Evolutionary conservation across 2,113 vertebrate species (phyloP).

Genomic region (Hipposideros armiger): DNA sequence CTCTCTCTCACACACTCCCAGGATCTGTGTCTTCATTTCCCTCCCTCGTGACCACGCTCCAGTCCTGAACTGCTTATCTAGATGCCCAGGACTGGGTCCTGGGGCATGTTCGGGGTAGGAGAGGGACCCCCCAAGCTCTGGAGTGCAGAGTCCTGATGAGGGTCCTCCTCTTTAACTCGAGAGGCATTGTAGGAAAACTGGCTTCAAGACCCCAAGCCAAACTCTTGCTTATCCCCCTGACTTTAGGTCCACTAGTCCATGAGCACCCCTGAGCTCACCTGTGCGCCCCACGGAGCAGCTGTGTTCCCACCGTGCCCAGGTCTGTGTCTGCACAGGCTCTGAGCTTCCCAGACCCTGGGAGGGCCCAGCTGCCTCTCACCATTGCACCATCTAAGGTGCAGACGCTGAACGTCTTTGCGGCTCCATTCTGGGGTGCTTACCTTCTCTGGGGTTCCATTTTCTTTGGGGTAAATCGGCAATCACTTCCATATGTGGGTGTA

Average conservation of each 20-base stretch:
- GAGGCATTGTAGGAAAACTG: background rate
- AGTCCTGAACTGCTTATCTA: background rate
- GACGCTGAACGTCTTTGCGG: background rate
- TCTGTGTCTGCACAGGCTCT: background rate
- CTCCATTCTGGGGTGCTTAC: too few relatives aligned
- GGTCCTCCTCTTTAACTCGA: background rate
- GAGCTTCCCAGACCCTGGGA: background rate
- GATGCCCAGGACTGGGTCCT: background rate
- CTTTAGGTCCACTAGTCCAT: background rate
- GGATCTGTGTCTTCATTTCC: background rate
- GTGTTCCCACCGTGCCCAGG: background rate
- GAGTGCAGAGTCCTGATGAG: background rate
- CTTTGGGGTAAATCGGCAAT: background rate
- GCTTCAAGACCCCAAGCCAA: too few relatives aligned
- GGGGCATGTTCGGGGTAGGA: background rate
- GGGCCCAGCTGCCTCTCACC: background rate
- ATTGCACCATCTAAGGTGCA: rapidly evolving
- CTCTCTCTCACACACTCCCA: background rate
- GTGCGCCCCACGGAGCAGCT: background rate
- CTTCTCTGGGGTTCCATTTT: background rate
- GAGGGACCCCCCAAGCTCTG: background rate
- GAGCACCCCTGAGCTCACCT: background rate
- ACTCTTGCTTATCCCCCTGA: background rate
- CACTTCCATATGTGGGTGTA: too few relatives aligned
- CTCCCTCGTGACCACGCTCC: background rate